Evolutionary conservation across 2,888 invertebrate genomes (phyloP).

Genomic region (Belgica antarctica): DNA sequence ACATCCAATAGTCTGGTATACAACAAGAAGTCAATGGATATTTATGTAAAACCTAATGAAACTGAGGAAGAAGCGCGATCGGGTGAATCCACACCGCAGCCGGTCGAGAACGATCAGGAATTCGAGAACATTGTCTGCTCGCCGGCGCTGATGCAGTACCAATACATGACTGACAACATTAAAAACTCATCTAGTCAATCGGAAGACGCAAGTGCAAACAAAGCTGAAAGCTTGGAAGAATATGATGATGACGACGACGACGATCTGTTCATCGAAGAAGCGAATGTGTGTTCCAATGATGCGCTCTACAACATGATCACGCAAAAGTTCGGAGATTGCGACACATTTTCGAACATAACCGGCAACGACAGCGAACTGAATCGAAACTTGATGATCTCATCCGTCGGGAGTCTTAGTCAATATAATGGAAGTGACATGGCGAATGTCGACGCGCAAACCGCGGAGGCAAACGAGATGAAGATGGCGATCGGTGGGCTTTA

Average conservation of each 20-base stretch:
- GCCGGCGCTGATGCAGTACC: constrained; percentile 45
- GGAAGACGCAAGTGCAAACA: not conserved
- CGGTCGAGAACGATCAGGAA: constrained; percentile 20
- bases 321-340: not conserved
- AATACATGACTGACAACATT: constrained; percentile 42
- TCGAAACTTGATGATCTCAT: constrained; percentile 21
- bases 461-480: not conserved
- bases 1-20: not conserved
- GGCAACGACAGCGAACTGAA: not conserved
- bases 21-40: constrained; percentile 35
- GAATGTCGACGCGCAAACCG: not conserved
- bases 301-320: constrained; percentile 47
- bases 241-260: constrained; percentile 12
- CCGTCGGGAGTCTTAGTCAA: constrained; percentile 20
- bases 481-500: constrained; percentile 21
- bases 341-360: not conserved
- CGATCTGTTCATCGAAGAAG: constrained; percentile 9
- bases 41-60: not conserved
- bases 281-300: constrained; percentile 54
- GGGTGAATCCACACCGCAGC: not conserved
- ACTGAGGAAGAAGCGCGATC: not conserved
- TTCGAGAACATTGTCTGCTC: constrained; percentile 46
- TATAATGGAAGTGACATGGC: not conserved
- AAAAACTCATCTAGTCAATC: not conserved
- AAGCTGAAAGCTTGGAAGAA: constrained; percentile 23